These are phyloP conservation scores for Silurus meridionalis DNA, from an alignment of 2,113 vertebrate species.

Conservation along the genomic window DNA sequence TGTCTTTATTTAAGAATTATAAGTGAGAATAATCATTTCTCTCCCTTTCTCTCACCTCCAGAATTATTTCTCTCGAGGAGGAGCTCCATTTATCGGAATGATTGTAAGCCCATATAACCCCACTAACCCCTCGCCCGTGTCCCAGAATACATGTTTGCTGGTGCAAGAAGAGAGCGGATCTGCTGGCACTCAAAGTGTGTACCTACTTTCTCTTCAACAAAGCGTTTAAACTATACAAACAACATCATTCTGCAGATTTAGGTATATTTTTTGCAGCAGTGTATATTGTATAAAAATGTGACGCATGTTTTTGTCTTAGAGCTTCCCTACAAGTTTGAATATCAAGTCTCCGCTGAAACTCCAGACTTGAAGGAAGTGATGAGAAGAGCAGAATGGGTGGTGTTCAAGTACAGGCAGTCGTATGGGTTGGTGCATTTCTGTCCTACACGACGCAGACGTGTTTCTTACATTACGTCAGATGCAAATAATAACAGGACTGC, in stretches of 20 bases:
- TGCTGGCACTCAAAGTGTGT: constrained; percentile 85
- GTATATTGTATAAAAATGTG: background rate
- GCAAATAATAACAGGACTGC: background rate
- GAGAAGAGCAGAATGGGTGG: constrained; percentile 92
- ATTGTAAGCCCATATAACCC: constrained; percentile 97
- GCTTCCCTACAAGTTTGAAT: constrained; percentile 92
- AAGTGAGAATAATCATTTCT: background rate
- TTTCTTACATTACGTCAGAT: background rate
- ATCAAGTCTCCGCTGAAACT: constrained; percentile 80
- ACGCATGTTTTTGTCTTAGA: constrained; percentile 67
- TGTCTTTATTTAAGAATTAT: background rate
- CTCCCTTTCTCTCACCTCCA: constrained; percentile 55
- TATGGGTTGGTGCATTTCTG: constrained; percentile 74
- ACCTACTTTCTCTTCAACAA: background rate
- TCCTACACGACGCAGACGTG: background rate
- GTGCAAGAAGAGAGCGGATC: constrained; percentile 84
- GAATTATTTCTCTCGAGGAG: constrained; percentile 96
- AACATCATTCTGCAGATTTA: background rate
- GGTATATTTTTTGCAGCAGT: background rate
- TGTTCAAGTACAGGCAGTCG: constrained; percentile 85
- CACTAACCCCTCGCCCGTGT: constrained; percentile 87
- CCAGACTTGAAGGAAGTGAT: constrained; percentile 87
- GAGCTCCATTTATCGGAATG: constrained; percentile 95
- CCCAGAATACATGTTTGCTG: constrained; percentile 91
- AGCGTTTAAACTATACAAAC: background rate